Percentiles rank a stretch among this genome's conserved stretches.
phyloP scores from a whole-genome alignment of 53 echinoderm and acorn worm species.

The Apostichopus leukothele region DNA sequence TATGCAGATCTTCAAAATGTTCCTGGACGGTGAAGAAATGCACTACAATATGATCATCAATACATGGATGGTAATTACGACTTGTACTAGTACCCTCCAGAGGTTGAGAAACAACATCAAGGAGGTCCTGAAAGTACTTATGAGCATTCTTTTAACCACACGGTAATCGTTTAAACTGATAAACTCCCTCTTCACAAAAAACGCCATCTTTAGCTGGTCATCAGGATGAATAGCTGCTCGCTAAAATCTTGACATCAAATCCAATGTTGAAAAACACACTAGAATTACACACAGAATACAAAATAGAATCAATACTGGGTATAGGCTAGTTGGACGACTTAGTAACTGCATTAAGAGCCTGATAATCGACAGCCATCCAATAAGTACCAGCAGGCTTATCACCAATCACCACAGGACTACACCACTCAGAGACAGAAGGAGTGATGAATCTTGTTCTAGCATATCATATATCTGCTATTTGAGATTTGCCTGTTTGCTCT shows the following conservation, averaged over 20 bases:
- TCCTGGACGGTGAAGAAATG: not conserved
- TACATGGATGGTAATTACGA: not conserved
- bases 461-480: not conserved
- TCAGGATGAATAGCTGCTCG: too few relatives aligned
- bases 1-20: not conserved
- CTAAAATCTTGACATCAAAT: not conserved
- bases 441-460: not conserved
- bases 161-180: too few relatives aligned
- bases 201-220: too few relatives aligned
- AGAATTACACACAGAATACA: conserved; percentile 28
- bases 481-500: not conserved
- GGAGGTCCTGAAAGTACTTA: too few relatives aligned
- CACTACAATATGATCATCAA: not conserved
- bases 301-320: too few relatives aligned
- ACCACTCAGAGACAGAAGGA: conserved; percentile 8
- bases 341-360: not conserved
- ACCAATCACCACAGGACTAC: not conserved
- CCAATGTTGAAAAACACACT: conserved; percentile 29
- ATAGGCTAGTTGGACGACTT: not conserved
- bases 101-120: too few relatives aligned
- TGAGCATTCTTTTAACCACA: too few relatives aligned
- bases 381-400: not conserved
- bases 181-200: too few relatives aligned
- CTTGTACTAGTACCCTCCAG: not conserved
- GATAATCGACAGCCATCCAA: not conserved